Percentiles rank a stretch among this genome's conserved stretches.
Evolutionary conservation across 1,140 invertebrate genomes (phyloP).

Genomic region (Ips typographus): DNA sequence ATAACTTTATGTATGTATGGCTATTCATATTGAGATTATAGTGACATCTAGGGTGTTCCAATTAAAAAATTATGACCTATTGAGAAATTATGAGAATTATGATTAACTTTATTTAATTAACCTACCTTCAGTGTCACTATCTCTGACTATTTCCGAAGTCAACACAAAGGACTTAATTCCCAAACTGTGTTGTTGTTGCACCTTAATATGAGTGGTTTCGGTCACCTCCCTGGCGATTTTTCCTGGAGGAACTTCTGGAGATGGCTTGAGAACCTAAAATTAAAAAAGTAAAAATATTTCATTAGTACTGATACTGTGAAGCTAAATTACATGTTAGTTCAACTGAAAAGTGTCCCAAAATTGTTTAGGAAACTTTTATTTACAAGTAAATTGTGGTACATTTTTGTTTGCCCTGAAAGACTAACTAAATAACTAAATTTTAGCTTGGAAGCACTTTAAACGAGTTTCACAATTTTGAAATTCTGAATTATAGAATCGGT

Average conservation of each 20-base stretch:
- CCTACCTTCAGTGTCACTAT: constrained; percentile 48
- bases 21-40: too few species aligned
- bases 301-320: too few species aligned
- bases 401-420: neutral
- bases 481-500: too few species aligned
- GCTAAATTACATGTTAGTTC: neutral
- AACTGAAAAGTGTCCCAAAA: neutral
- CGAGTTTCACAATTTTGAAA: too few species aligned
- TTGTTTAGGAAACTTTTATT: constrained; percentile 2
- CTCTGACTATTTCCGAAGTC: constrained; percentile 54
- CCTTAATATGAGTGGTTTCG: constrained; percentile 58
- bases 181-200: constrained; percentile 57
- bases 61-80: too few species aligned
- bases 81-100: too few species aligned
- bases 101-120: constrained; percentile 36
- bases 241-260: constrained; percentile 50
- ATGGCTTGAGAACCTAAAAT: constrained; percentile 45
- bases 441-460: too few species aligned
- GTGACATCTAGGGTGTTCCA: too few species aligned
- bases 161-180: constrained; percentile 58
- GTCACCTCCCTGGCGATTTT: constrained; percentile 59
- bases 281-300: neutral
- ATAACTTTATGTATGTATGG: too few species aligned
- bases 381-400: neutral
- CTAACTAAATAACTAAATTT: too few species aligned